A percentile compares a stretch with the other conserved stretches of the same genome.
Evolutionary conservation across 2,888 invertebrate species (phyloP).

Genomic region (Eupithecia abbreviata): DNA sequence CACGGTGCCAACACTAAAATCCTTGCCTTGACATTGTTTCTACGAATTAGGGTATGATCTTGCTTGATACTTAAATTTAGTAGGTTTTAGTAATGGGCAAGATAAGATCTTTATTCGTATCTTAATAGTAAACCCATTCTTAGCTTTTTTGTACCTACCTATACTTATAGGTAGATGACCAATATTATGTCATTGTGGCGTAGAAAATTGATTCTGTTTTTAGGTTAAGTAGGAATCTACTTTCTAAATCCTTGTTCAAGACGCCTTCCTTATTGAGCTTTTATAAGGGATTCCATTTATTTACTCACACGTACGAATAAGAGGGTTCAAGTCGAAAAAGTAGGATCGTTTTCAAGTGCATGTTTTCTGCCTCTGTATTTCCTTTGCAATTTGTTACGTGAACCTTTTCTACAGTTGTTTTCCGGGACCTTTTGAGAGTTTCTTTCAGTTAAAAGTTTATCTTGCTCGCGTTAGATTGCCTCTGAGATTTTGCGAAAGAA

Average conservation of each 20-base stretch:
- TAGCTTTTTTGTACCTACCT: no score
- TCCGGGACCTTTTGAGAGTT: conserved; percentile 30
- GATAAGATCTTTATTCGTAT: neutral
- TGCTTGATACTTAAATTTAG: neutral
- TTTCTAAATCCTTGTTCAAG: conserved; percentile 27
- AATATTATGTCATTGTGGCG: neutral
- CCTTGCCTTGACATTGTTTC: neutral
- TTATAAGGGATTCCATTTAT: conserved; percentile 42
- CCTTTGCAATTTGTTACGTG: conserved; percentile 43
- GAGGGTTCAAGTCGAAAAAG: conserved; percentile 42
- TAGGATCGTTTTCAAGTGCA: conserved; percentile 45
- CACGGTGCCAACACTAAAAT: neutral
- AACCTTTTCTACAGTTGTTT: conserved; percentile 37
- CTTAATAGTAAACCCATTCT: no score
- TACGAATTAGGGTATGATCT: neutral
- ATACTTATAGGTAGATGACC: no score
- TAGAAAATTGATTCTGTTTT: neutral
- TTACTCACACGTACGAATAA: conserved; percentile 39
- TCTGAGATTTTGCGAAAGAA: conserved; percentile 16
- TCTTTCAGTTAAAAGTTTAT: conserved; percentile 26
- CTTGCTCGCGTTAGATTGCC: conserved; percentile 8
- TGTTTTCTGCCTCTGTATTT: conserved; percentile 42
- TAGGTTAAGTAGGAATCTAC: neutral
- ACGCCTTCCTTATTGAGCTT: conserved; percentile 34
- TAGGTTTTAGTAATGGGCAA: neutral